phyloP scores from a whole-genome alignment of 2,888 invertebrate genomes.

The Odontomyia ornata region DNA sequence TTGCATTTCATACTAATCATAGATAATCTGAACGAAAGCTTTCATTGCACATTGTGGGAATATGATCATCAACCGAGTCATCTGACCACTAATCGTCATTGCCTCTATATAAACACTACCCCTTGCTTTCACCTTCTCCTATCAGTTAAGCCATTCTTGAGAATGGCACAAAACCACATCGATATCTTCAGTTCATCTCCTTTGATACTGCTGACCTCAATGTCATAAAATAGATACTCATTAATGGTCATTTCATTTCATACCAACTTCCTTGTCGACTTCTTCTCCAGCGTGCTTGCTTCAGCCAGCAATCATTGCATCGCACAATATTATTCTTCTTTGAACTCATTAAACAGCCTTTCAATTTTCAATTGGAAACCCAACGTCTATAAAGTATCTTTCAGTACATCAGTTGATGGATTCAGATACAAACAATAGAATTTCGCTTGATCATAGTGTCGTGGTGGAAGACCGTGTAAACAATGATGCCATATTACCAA shows the following conservation, averaged over 20 bases:
- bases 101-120: background rate
- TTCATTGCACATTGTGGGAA: too few relatives aligned
- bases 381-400: background rate
- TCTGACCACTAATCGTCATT: too few relatives aligned
- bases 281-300: background rate
- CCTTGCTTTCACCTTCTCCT: background rate
- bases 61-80: too few relatives aligned
- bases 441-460: conserved; percentile 30
- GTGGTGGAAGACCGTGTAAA: background rate
- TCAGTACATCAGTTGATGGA: too few relatives aligned
- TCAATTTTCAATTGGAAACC: conserved; percentile 38
- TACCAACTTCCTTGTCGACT: conserved; percentile 18
- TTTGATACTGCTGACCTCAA: conserved; percentile 14
- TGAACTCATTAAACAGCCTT: conserved; percentile 42
- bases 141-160: background rate
- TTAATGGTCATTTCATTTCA: conserved; percentile 40
- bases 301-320: background rate
- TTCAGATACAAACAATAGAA: conserved; percentile 22
- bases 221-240: conserved; percentile 36
- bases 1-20: too few relatives aligned
- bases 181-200: conserved; percentile 26
- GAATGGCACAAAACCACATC: background rate
- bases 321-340: conserved; percentile 33
- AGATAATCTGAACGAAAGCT: too few relatives aligned
- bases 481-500: too few relatives aligned